Base-by-base conservation (phyloP, 2,888 invertebrate species). In the Polydrusus tereticollis region DNA sequence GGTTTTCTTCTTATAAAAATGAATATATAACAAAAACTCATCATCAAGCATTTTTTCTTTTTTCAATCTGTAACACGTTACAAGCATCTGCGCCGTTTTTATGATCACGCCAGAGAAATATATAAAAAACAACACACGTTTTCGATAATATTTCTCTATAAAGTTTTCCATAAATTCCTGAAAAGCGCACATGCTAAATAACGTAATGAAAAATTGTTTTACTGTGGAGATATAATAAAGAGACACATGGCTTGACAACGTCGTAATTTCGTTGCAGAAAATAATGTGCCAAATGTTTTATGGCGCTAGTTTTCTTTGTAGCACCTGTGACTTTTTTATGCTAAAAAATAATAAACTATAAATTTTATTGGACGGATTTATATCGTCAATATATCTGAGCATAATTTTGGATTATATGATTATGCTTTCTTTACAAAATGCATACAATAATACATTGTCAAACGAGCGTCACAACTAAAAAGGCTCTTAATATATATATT, bases 161-260 rank as follows among this genome's bases (percentile, higher is more conserved):
- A 69, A 68, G 52, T 45, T 64, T 72, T 38, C 69, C 69, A 63
- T 62, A 60, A 67, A 67, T 60, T 72, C 52, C 62, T 41, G 59
- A 63, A 72, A 57, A 36, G 57, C 69, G 57, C 72, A 69, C 69
- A 72, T 72, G 72, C 68, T 72, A 72, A 72, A 72, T 64, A 69
- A 69, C 59, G 64, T 69, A 69, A 72, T 72, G 72, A 72, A 72
- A 72, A 72, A 72, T 72, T 72, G 72, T 72, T 72, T 64, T 69
- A 72, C 64, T 63, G 69, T 69, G 21, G 69, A 63, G 69, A 69
- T 58, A 64, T 45, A 69, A 64, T 64, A 69, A 64, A 69, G 69
- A 72, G 68, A 69, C 67, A 58, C 45, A 55, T 52, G 63, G 62
- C 45, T 45, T 63, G 72, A 57, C 66, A 67, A 57, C 67, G 52